phyloP scores from a whole-genome alignment of 2,113 vertebrate genomes.

The Epinephelus cyanopodus region DNA sequence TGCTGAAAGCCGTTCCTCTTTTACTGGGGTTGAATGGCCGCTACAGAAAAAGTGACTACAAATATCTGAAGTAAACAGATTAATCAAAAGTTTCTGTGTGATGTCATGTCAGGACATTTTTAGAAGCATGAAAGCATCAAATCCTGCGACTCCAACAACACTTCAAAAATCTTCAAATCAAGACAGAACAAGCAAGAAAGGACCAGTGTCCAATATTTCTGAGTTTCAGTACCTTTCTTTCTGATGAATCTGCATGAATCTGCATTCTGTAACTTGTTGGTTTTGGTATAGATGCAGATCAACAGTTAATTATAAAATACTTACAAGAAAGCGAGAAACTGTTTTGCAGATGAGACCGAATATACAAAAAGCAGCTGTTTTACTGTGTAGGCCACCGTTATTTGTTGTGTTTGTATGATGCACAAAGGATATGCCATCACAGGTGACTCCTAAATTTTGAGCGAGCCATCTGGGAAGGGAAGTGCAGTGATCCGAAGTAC shows the following conservation, averaged over 20 bases:
- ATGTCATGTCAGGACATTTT: constrained; percentile 1
- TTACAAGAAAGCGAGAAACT: not conserved
- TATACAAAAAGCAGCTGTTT: not conserved
- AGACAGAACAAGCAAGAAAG: not conserved
- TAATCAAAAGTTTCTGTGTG: not conserved
- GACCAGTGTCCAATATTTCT: not conserved
- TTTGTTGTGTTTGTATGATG: not conserved
- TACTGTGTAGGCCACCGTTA: not conserved
- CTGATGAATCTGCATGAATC: not conserved
- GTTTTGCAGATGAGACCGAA: not conserved
- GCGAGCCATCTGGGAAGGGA: constrained; percentile 27
- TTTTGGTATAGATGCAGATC: not conserved
- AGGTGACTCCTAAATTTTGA: constrained; percentile 39
- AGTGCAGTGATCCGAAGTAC: constrained; percentile 46
- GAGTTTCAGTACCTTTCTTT: not conserved
- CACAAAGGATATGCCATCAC: constrained; percentile 9
- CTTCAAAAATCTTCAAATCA: not conserved
- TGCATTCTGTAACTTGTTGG: not conserved
- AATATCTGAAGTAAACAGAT: not conserved
- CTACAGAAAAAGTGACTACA: not conserved
- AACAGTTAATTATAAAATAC: not conserved
- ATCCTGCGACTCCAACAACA: not conserved
- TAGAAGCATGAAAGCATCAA: constrained; percentile 9
- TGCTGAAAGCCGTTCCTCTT: not conserved
- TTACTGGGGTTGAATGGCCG: not conserved